Conservation (phyloP, 1,140 invertebrate species). For the Cepaea nemoralis region DNA sequence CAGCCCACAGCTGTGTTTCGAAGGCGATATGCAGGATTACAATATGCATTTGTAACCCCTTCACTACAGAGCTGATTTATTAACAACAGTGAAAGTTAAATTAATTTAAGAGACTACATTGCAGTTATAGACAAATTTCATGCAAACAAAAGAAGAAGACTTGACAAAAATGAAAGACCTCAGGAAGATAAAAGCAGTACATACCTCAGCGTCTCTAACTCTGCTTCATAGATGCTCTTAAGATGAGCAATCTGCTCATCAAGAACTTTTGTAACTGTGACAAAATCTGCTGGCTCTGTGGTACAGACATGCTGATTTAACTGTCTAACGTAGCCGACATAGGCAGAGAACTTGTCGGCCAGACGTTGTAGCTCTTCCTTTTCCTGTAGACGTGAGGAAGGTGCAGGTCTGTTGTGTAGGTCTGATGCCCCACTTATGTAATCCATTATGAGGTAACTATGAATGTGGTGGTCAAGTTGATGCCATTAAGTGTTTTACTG, state of each 20-base stretch:
- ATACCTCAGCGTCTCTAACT: constrained; percentile 59
- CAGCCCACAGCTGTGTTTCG: no score
- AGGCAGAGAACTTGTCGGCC: constrained; percentile 56
- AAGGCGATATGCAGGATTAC: no score
- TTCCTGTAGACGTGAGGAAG: constrained; percentile 52
- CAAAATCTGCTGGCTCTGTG: constrained; percentile 54
- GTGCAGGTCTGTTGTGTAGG: no score
- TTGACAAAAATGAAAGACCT: neutral
- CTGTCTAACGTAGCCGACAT: constrained; percentile 52
- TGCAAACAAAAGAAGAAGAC: neutral
- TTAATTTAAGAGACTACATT: no score
- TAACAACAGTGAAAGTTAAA: no score
- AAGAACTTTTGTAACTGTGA: constrained; percentile 54
- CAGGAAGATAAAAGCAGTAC: neutral
- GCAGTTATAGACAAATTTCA: no score
- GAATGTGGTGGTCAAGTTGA: no score
- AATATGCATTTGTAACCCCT: no score
- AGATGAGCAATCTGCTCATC: constrained; percentile 58
- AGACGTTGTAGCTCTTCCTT: constrained; percentile 59
- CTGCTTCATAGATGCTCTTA: constrained; percentile 60
- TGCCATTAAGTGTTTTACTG: no score
- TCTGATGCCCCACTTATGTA: no score
- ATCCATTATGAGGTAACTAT: no score
- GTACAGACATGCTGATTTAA: constrained; percentile 49
- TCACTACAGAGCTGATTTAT: no score